Percentiles rank a stretch among this genome's conserved stretches.
Evolutionary conservation across 2,888 invertebrate species (phyloP).

Genomic region (Stomorhina lunata): DNA sequence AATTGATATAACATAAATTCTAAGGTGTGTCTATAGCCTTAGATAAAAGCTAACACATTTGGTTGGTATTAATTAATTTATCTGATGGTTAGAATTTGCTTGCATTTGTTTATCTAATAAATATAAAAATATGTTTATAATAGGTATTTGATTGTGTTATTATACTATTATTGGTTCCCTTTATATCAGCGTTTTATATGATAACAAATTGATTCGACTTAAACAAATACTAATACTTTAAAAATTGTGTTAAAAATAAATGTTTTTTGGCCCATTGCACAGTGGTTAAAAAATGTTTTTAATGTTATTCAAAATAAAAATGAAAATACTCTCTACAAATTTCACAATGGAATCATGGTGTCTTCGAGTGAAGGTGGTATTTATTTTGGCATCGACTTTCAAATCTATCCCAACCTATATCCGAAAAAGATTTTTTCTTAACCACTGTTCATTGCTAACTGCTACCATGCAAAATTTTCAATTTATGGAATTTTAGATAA

Average conservation of each 20-base stretch:
- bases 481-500: too few species aligned
- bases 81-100: not conserved
- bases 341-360: too few species aligned
- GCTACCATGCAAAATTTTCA: too few species aligned
- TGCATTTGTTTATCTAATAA: slow-evolving; percentile 29
- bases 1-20: not conserved
- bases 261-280: too few species aligned
- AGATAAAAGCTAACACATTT: not conserved
- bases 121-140: not conserved
- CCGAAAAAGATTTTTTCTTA: too few species aligned
- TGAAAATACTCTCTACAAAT: too few species aligned
- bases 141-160: not conserved
- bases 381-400: too few species aligned
- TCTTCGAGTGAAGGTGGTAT: too few species aligned
- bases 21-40: slow-evolving; percentile 30
- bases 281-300: too few species aligned
- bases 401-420: too few species aligned
- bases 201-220: not conserved
- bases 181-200: not conserved
- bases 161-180: not conserved
- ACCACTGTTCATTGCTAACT: too few species aligned
- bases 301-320: not conserved
- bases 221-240: too few species aligned
- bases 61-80: not conserved
- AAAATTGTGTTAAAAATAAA: not conserved